Evolutionary conservation across 2,797 vertebrate genomes (phyloP).

Genomic region (Darevskia mixta): DNA sequence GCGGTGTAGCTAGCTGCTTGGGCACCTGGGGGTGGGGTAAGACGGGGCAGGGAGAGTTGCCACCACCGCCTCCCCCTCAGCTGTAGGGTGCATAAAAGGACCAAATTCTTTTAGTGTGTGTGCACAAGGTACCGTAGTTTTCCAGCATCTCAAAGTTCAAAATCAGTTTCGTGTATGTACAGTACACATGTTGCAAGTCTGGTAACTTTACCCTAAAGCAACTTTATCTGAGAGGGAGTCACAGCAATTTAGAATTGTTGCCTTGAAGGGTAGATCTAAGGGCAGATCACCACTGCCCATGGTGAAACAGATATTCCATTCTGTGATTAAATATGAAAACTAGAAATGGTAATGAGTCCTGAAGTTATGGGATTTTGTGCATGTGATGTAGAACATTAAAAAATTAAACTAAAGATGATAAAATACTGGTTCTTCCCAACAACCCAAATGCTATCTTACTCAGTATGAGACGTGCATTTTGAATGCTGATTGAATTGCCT

Average conservation of each 20-base stretch:
- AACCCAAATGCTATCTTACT: background rate
- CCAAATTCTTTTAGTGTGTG: background rate
- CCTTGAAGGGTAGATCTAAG: background rate
- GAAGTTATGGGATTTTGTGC: background rate
- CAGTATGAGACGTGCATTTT: conserved; percentile 47
- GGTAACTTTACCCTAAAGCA: background rate
- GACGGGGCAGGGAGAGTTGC: too few species aligned
- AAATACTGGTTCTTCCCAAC: conserved; percentile 20
- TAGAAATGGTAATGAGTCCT: background rate
- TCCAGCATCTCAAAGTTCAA: background rate
- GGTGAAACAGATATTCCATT: background rate
- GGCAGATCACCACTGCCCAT: background rate
- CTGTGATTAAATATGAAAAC: background rate
- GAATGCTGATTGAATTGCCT: background rate
- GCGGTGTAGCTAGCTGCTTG: too few species aligned
- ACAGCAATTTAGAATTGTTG: background rate
- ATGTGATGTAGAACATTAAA: background rate
- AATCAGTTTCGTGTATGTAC: background rate
- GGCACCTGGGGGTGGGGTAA: too few species aligned
- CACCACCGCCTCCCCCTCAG: too few species aligned
- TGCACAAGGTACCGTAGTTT: background rate
- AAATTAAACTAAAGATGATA: conserved; percentile 48
- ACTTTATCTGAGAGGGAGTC: too few species aligned
- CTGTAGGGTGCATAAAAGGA: background rate
- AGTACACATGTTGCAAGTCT: background rate